Conservation (phyloP, 2,797 vertebrate species). For the Poeciliopsis gracilis region DNA sequence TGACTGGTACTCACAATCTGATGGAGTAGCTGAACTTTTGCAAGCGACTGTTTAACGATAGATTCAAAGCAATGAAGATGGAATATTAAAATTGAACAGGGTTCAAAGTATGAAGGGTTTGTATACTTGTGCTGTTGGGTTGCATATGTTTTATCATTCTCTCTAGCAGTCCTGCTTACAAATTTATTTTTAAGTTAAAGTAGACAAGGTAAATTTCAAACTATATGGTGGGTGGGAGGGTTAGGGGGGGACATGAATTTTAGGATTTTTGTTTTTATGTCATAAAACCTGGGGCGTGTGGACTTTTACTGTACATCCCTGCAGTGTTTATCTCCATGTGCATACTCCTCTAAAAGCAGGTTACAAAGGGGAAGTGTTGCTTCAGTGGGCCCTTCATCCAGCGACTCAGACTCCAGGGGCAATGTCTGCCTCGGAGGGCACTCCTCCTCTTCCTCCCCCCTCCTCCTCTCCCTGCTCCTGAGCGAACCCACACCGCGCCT, state of each 20-base stretch:
- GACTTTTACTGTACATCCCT: conserved; percentile 7
- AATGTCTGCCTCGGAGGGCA: conserved; percentile 48
- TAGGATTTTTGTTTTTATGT: too few relatives aligned
- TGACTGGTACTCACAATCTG: neutral
- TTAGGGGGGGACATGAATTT: accelerated
- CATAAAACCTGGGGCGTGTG: neutral
- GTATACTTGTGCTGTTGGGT: neutral
- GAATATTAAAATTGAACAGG: neutral
- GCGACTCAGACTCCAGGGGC: conserved; percentile 49
- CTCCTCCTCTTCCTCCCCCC: neutral
- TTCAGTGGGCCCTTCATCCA: conserved; percentile 61
- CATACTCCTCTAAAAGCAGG: conserved; percentile 34
- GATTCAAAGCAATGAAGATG: neutral
- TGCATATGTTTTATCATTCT: neutral
- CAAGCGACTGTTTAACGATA: neutral
- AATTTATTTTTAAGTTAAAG: neutral
- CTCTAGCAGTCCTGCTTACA: neutral
- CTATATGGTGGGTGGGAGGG: neutral
- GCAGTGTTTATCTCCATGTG: conserved; percentile 46
- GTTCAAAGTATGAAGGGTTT: neutral
- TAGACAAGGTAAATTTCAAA: neutral
- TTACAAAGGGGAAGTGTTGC: conserved; percentile 48
- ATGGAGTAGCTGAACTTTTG: neutral
- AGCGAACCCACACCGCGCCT: conserved; percentile 56
- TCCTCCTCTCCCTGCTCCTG: conserved; percentile 61